Evolutionary conservation across 2,113 vertebrate genomes (phyloP), one percentile per base, ranked within the genome.

Genomic region (Cettia cetti): DNA sequence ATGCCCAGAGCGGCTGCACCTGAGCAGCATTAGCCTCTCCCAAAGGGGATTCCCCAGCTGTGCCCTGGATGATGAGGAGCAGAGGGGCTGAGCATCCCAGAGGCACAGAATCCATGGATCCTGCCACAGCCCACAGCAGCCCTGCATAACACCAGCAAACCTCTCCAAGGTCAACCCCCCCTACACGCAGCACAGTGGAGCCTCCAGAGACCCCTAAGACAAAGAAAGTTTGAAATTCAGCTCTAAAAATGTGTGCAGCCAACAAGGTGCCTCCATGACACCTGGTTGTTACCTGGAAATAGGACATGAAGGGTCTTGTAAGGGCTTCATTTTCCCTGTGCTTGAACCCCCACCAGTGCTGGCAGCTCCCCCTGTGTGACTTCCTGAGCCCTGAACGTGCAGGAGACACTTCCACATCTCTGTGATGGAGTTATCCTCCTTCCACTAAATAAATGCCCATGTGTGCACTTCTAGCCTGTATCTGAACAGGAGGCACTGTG

Each of bases 341-440:
- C 15, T 57, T 56, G 44, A 64, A 26, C 18, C 28, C 28, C 12
- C 9, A n/a, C 17, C 7, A 0, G 18, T 1, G 3, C 79, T 69
- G 85, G 61, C 11, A 10, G 72, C 53, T 84, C 56, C 61, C 44
- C 10, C 65, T 9, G 75, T 9, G 75, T 27, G 13, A 15, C 16
- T 61, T 69, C 39, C 26, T 0, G 0, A 27, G 33, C 28, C 13
- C 40, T 5, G 9, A 5, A 23, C 9, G 45, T 45, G 45, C n/a
- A 61, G 59, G 71, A 93, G 90, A 82, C 66, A 60, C 23, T 6
- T 64, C 87, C 80, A 35, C 44, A 13, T 74, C 63, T 69, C 91
- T 24, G 37, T 83, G 95, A 97, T 84, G 61, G 92, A 90, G 52
- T 68, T 70, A 40, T 89, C 83, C 94, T 93, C 69, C 76, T 86